Percentiles rank a stretch among this genome's conserved stretches.
phyloP scores from a whole-genome alignment of 2,888 invertebrate species.

The Malthinus flaveolus region DNA sequence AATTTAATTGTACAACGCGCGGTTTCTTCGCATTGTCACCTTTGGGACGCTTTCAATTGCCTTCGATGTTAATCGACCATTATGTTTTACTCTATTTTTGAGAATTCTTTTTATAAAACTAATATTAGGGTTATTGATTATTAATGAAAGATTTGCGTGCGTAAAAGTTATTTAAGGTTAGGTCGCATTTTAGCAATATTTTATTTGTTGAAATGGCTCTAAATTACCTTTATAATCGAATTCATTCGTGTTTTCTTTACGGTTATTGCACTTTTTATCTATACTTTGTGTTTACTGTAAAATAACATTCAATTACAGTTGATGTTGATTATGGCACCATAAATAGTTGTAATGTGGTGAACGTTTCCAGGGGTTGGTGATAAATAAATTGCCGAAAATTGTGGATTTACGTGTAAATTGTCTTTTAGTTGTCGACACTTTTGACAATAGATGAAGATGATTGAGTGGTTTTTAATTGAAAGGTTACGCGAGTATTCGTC shows the following conservation, averaged over 20 bases:
- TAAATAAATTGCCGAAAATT: too few species aligned
- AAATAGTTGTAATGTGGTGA: too few species aligned
- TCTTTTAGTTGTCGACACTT: too few species aligned
- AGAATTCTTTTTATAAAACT: not conserved
- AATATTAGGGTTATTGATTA: slow-evolving; percentile 10
- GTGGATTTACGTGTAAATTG: too few species aligned
- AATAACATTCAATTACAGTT: slow-evolving; percentile 13
- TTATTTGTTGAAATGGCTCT: slow-evolving; percentile 20
- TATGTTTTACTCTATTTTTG: too few species aligned
- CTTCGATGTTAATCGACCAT: too few species aligned
- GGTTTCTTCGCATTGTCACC: not conserved
- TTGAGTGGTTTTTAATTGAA: too few species aligned
- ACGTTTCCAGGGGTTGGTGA: too few species aligned
- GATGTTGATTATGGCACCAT: slow-evolving; percentile 1
- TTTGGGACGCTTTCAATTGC: not conserved
- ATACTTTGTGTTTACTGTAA: slow-evolving; percentile 9
- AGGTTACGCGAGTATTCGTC: too few species aligned
- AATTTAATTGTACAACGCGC: slow-evolving; percentile 3
- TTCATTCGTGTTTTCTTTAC: slow-evolving; percentile 16
- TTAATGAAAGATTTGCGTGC: slow-evolving; percentile 21
- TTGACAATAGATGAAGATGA: too few species aligned
- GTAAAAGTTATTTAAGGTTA: slow-evolving; percentile 19
- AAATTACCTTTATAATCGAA: slow-evolving; percentile 19
- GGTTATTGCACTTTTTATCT: slow-evolving; percentile 19
- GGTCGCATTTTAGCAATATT: slow-evolving; percentile 21